These are phyloP conservation scores for Sceloporus undulatus DNA, from an alignment of 2,113 vertebrate species.

Conservation along the genomic window DNA sequence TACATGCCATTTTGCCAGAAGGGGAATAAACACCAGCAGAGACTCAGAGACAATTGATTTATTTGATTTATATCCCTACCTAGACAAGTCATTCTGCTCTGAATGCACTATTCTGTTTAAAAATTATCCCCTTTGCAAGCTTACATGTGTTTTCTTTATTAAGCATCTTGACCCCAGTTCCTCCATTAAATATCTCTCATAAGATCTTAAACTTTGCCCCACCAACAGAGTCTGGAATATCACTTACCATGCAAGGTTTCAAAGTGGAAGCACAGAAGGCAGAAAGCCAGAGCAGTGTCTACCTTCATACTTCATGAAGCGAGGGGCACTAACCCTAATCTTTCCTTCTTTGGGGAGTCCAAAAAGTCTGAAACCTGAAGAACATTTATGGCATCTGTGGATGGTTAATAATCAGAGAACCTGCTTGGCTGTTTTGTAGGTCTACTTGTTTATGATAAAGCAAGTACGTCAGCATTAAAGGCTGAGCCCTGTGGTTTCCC, in stretches of 20 bases:
- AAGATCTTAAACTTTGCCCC: conserved; percentile 26
- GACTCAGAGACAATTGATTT: no score
- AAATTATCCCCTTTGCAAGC: not conserved
- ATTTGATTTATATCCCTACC: not conserved
- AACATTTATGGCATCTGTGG: conserved; percentile 39
- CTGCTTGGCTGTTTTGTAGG: conserved; percentile 67
- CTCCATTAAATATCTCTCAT: not conserved
- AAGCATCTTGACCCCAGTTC: not conserved
- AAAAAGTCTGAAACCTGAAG: not conserved
- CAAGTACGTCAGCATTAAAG: conserved; percentile 60
- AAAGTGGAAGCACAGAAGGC: conserved; percentile 71
- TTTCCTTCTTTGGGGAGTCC: conserved; percentile 30
- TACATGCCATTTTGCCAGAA: not conserved
- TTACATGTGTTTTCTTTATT: conserved; percentile 22
- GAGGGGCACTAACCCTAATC: conserved; percentile 8
- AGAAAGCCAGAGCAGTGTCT: conserved; percentile 56
- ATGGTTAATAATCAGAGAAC: conserved; percentile 73
- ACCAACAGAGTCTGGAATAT: conserved; percentile 47
- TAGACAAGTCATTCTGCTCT: not conserved
- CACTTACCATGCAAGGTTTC: conserved; percentile 75
- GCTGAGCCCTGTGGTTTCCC: conserved; percentile 28
- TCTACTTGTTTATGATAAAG: conserved; percentile 43
- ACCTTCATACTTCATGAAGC: conserved; percentile 75
- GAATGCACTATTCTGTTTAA: not conserved
- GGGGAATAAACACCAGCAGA: not conserved